Evolutionary conservation across 2,797 vertebrate species (phyloP).

Genomic region (Acestrorhynchus altus): DNA sequence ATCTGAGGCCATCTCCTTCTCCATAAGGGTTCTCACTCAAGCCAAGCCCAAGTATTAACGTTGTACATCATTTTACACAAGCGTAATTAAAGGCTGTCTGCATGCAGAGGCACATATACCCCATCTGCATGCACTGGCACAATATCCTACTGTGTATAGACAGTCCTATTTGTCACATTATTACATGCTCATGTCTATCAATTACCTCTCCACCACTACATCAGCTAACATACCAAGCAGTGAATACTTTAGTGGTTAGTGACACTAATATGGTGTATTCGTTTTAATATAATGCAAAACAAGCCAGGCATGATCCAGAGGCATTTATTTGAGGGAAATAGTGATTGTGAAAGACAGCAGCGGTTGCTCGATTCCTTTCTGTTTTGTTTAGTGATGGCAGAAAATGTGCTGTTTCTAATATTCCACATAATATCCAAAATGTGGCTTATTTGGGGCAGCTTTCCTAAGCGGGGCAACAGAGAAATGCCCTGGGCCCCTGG

Average conservation of each 20-base stretch:
- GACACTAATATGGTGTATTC: neutral
- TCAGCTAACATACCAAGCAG: neutral
- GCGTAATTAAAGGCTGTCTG: conserved; percentile 17
- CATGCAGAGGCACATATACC: conserved; percentile 22
- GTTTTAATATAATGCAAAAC: conserved; percentile 16
- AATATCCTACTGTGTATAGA: neutral
- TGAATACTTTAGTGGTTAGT: neutral
- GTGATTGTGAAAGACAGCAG: conserved; percentile 10
- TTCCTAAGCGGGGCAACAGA: conserved; percentile 63
- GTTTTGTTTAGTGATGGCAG: conserved; percentile 37
- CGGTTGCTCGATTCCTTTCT: neutral
- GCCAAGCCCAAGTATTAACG: conserved; percentile 31
- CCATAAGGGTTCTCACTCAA: conserved; percentile 42
- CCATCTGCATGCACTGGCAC: conserved; percentile 1
- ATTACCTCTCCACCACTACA: neutral
- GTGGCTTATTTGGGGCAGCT: conserved; percentile 32
- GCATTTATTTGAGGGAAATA: conserved; percentile 20
- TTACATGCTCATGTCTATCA: neutral
- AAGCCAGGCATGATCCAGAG: conserved; percentile 6
- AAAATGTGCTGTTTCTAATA: conserved; percentile 32
- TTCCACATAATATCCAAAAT: conserved; percentile 37
- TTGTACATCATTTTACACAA: conserved; percentile 38
- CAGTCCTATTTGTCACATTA: conserved; percentile 12
- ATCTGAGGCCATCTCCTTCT: conserved; percentile 34
- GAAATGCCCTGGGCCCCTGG: conserved; percentile 64